phyloP scores from a whole-genome alignment of 2,113 vertebrate genomes.

The Macheiramphus alcinus region DNA sequence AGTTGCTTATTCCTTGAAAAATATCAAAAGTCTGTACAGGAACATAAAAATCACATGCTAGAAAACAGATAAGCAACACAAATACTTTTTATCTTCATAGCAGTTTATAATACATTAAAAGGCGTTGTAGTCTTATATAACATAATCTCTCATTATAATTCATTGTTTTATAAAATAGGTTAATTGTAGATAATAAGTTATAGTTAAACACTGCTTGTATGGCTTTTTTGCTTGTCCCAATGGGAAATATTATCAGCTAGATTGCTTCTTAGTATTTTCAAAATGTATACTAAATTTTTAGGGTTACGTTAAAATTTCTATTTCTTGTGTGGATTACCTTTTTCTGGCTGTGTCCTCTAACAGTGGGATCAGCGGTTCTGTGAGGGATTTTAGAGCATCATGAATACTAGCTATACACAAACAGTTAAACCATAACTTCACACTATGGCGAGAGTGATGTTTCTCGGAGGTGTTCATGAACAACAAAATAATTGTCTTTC shows the following conservation, averaged over 20 bases:
- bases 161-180: not conserved
- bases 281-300: not conserved
- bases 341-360: not conserved
- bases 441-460: not conserved
- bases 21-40: rapidly evolving
- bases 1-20: not conserved
- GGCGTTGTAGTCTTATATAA: not conserved
- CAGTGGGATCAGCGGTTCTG: not conserved
- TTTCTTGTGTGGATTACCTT: not conserved
- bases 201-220: not conserved
- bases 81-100: not conserved
- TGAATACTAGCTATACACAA: not conserved
- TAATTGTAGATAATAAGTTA: not conserved
- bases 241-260: not conserved
- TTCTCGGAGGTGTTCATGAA: not conserved
- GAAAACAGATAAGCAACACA: not conserved
- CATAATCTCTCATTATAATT: not conserved
- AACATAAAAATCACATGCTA: not conserved
- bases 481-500: not conserved
- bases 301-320: not conserved
- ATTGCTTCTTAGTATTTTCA: not conserved
- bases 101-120: not conserved
- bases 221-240: not conserved
- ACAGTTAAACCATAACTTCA: not conserved
- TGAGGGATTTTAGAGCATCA: not conserved